Base-by-base conservation (phyloP, 2,888 invertebrate species). In the Cataglyphis albicans region DNA sequence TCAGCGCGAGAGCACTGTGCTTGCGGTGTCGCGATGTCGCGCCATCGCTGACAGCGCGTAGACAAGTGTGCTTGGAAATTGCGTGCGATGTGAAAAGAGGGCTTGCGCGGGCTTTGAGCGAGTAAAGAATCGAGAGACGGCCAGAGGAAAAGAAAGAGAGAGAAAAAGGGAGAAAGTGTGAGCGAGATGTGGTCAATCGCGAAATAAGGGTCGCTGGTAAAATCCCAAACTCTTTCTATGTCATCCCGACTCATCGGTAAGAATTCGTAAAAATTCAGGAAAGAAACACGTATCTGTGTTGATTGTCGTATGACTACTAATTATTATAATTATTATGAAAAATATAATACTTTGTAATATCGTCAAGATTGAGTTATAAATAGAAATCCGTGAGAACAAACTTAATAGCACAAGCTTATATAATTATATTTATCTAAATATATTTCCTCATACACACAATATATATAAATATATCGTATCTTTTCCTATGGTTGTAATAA, bases 1-100 rank as follows among this genome's bases (percentile, higher is more conserved):
- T 85, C 75, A 72, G 65, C 86, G 83, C 83, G 84, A 59, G 32
- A 48, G 72, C 57, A 48, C 41, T 41, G 84, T 67, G 82, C 61
- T 57, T 10, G 78, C 41, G 68, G 21, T 80, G 73, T 55, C 38
- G 84, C 88, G 87, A 83, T 87, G 76, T 25, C 82, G 85, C 82
- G 84, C 81, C 81, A 84, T 75, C 78, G 80, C 85, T 85, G 84
- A 86, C 88, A 86, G 82, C 84, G 84, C 81, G 82, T 86, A 90
- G 91, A 90, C 89, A 87, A 90, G 89, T 89, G 89, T 86, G 86
- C 86, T 86, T 87, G 86, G 83, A 86, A 89, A 91, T 89, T 87
- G 91, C 76, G 81, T 84, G 84, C 88, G 87, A 87, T 86, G 90
- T 87, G 88, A 86, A 80, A 89, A 82, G 68, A 35, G 59, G 44